A percentile compares a stretch with the other conserved stretches of the same genome.
These are phyloP conservation scores for Gambelia wislizenii DNA, from an alignment of 2,797 vertebrate species.

Conservation along the genomic window DNA sequence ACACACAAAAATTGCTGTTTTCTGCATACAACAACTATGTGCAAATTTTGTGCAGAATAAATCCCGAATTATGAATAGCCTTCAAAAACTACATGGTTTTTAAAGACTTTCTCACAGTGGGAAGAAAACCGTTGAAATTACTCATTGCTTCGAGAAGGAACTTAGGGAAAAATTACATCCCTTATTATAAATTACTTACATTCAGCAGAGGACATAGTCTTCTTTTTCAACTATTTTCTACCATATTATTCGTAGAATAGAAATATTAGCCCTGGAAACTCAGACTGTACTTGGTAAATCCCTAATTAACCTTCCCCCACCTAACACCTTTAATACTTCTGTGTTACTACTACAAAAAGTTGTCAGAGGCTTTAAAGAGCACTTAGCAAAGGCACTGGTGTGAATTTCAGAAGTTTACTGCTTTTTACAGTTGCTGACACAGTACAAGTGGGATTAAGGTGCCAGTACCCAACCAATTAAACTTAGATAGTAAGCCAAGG, in stretches of 20 bases:
- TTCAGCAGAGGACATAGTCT: neutral
- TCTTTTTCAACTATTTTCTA: conserved; percentile 23
- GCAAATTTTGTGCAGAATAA: too few species aligned
- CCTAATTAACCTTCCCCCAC: neutral
- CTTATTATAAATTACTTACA: too few species aligned
- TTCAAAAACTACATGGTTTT: too few species aligned
- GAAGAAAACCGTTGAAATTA: too few species aligned
- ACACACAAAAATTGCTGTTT: too few species aligned
- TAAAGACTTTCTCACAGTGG: too few species aligned
- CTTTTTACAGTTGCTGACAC: conserved; percentile 22
- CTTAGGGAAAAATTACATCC: too few species aligned
- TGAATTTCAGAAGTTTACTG: conserved; percentile 35
- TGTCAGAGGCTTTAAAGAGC: conserved; percentile 17
- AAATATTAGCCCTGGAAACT: neutral
- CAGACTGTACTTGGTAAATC: conserved; percentile 4
- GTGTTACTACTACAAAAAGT: conserved; percentile 22
- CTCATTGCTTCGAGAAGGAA: too few species aligned
- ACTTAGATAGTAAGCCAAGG: conserved; percentile 33
- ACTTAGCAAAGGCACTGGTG: conserved; percentile 12
- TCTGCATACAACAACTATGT: too few species aligned
- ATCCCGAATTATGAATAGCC: too few species aligned
- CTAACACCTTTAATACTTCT: neutral
- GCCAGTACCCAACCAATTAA: conserved; percentile 44
- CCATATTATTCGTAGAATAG: neutral
- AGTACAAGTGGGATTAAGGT: conserved; percentile 24